These are phyloP conservation scores for Bovichtus diacanthus DNA, from an alignment of 2,797 vertebrate species.

Conservation along the genomic window DNA sequence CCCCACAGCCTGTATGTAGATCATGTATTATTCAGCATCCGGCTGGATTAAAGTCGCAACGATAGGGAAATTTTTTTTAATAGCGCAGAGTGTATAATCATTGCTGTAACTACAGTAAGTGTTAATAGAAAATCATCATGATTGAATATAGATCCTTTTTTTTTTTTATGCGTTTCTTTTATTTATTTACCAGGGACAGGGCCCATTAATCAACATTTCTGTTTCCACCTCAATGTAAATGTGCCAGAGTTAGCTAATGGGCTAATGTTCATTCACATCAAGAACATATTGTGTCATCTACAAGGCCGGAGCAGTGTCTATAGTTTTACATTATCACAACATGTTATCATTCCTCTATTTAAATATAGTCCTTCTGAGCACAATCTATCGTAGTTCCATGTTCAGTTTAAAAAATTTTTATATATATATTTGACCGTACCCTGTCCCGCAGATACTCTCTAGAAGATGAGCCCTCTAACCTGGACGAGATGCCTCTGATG, in stretches of 20 bases:
- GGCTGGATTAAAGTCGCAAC: not conserved
- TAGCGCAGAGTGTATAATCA: not conserved
- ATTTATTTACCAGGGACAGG: too few relatives aligned
- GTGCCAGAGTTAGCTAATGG: too few relatives aligned
- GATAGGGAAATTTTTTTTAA: too few relatives aligned
- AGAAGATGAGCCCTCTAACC: conserved; percentile 93
- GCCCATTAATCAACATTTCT: too few relatives aligned
- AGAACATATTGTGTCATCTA: not conserved
- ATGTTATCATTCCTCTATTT: not conserved
- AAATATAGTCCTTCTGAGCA: not conserved
- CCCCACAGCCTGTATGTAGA: not conserved
- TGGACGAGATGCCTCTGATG: conserved; percentile 99
- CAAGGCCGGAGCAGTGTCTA: not conserved
- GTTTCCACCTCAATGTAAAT: too few relatives aligned
- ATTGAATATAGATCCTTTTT: not conserved
- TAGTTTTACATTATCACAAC: not conserved
- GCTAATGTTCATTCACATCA: not conserved
- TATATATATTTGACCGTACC: not conserved
- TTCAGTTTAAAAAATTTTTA: not conserved
- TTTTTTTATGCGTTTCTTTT: too few relatives aligned
- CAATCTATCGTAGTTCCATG: not conserved
- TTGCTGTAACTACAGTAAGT: too few relatives aligned
- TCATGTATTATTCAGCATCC: not conserved
- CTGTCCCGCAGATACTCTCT: conserved; percentile 88
- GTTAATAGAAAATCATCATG: not conserved